Evolutionary conservation across 1,140 invertebrate genomes (phyloP), one percentile per base, ranked within the genome.

Genomic region (Hypothenemus hampei): DNA sequence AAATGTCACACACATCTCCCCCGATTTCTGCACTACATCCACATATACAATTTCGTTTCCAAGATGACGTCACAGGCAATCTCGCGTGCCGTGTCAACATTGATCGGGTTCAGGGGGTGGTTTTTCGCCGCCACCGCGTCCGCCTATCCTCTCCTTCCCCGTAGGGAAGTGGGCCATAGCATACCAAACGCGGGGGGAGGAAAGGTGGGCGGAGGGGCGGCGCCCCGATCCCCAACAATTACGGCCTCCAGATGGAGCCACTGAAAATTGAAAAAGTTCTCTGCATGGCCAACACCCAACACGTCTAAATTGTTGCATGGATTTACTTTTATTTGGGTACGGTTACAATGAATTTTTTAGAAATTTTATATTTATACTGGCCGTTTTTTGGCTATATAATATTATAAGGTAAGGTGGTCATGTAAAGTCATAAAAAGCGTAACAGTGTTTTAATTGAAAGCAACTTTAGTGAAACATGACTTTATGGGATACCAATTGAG

Each of bases 51-150:
- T 49, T 49, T 37, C 46, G 54, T 21, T 50, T 48, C n/a, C 26
- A 57, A 49, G 54, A 45, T 57, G 54, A 57, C 54, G 54, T 57
- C 57, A 54, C 50, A 39, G 37, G 46, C 53, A 35, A 60, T 56
- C 54, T 60, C 52, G 58, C 58, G 52, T 60, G 58, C 53, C 58
- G 58, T 57, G 58, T 60, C 58, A 60, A 54, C 50, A 59, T 59
- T 53, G 57, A 59, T 59, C 50, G 57, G 57, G 57, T 52, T 53
- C 39, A 44, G 36, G 41, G 44, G 51, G 49, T 40, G 54, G 45
- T 57, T 57, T 57, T 57, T 50, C 54, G 26, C 45, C 45, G 36
- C 22, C 48, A 11, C 4, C 18, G 35, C 35, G 48, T n/a, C n/a
- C n/a, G n/a, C n/a, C n/a, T 22, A 20, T 24, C 29, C 13, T 41